These are phyloP conservation scores for Busseola fusca DNA, from an alignment of 2,888 invertebrate species.

Conservation along the genomic window DNA sequence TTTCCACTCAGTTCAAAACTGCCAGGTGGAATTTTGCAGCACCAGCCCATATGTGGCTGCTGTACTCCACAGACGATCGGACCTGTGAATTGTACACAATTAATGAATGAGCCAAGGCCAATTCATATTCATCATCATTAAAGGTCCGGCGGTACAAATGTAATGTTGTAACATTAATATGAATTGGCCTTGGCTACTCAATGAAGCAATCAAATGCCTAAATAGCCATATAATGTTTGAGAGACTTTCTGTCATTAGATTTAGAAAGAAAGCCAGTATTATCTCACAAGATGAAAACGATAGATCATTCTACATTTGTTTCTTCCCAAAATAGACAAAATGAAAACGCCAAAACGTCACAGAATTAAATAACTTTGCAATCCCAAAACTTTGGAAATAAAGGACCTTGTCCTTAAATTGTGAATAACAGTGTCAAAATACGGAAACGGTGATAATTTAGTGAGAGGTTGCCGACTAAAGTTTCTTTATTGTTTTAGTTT, in stretches of 20 bases:
- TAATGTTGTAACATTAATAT: too few species aligned
- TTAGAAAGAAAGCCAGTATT: background rate
- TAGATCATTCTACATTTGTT: slow-evolving; percentile 12
- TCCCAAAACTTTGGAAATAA: slow-evolving; percentile 45
- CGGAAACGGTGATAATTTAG: slow-evolving; percentile 48
- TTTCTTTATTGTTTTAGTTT: slow-evolving; percentile 52
- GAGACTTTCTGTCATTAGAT: background rate
- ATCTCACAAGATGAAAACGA: background rate
- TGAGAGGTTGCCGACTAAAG: slow-evolving; percentile 28
- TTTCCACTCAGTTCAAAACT: too few species aligned
- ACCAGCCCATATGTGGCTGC: too few species aligned
- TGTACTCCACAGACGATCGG: too few species aligned
- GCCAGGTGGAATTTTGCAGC: too few species aligned
- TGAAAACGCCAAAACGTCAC: slow-evolving; percentile 17
- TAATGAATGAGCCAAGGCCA: too few species aligned
- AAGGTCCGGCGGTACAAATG: too few species aligned
- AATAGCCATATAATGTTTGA: background rate
- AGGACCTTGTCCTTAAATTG: slow-evolving; percentile 36
- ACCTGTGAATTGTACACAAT: too few species aligned
- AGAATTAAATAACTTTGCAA: slow-evolving; percentile 37
- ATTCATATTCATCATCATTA: too few species aligned
- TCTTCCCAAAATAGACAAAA: slow-evolving; percentile 21
- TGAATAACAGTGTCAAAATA: slow-evolving; percentile 50
- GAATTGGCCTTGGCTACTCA: background rate
- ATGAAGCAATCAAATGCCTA: background rate